These are phyloP conservation scores for Ips typographus DNA, from an alignment of 1,140 invertebrate genomes.

Conservation along the genomic window DNA sequence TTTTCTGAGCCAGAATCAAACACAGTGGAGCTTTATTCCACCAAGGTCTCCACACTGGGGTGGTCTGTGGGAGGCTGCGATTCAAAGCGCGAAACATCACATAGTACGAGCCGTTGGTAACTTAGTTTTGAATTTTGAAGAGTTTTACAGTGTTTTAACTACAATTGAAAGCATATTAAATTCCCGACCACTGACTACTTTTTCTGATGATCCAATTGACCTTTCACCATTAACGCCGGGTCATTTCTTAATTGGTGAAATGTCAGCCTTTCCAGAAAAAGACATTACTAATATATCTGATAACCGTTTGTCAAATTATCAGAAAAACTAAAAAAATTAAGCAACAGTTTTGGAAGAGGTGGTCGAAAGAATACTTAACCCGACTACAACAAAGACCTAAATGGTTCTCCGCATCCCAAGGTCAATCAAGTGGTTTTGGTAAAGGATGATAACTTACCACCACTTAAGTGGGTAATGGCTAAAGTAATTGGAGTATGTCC, in stretches of 20 bases:
- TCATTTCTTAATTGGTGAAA: slow-evolving; percentile 1
- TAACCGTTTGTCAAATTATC: slow-evolving; percentile 1
- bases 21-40: slow-evolving; percentile 2
- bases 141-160: neutral
- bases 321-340: neutral
- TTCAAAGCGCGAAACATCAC: neutral
- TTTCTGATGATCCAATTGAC: neutral
- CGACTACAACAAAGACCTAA: slow-evolving; percentile 1
- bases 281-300: no score
- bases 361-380: slow-evolving; percentile 2
- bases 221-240: neutral
- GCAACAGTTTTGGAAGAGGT: slow-evolving; percentile 4
- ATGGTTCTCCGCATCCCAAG: no score
- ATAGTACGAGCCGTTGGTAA: neutral
- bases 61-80: neutral
- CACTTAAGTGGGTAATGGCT: no score
- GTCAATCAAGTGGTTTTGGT: no score
- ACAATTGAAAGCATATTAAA: slow-evolving; percentile 7
- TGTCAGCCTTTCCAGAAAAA: neutral
- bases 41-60: slow-evolving; percentile 12
- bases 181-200: neutral
- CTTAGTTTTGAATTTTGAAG: no score
- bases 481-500: no score
- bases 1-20: neutral
- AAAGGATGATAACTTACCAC: no score